Evolutionary conservation across 1,140 invertebrate species (phyloP), one percentile per base, ranked within the genome.

Genomic region (Hyles euphorbiae): DNA sequence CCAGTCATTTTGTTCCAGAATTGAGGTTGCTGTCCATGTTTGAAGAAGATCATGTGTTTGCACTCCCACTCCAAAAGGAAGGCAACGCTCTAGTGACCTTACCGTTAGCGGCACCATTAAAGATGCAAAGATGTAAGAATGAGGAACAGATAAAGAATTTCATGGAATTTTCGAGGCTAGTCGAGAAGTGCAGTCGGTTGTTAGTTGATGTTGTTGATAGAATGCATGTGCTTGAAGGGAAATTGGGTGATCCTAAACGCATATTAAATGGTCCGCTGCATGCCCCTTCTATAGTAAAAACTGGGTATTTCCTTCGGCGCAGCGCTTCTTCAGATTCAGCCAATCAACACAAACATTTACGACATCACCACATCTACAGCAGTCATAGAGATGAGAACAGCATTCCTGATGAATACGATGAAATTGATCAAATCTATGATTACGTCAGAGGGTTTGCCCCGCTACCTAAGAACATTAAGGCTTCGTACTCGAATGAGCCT

Each of bases 341-440:
- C 1, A 92, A 92, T 52, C 90, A 91, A 65, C 90, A 89, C 53
- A 89, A 89, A 63, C 83, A 90, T 56, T 76, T 89, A 8, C 78
- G 86, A 40, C 85, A 88, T 61, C 88, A 78, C 60, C 89, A 90
- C 70, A 88, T 87, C 56, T 89, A 89, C 56, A 89, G 87, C 63
- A 89, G 85, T 65, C 89, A 89, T 65, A 77, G 81, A 72, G 89
- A 89, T 50, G 88, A 89, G 61, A 85, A 78, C 59, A 88, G 81
- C 60, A 92, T 93, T 57, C 91, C 93, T 7, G 95, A 96, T 75
- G 96, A 98, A 68, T 98, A 98, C 87, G 96, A 98, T 70, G 97
- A 99, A 88, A 98, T 98, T 67, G 97, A 99, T 90, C 96, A 98
- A 86, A 97, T 99, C 60, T 99, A 99, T 82, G 96, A 97, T 78